Conservation (phyloP, 2,797 vertebrate species). For the Neosalanx taihuensis region DNA sequence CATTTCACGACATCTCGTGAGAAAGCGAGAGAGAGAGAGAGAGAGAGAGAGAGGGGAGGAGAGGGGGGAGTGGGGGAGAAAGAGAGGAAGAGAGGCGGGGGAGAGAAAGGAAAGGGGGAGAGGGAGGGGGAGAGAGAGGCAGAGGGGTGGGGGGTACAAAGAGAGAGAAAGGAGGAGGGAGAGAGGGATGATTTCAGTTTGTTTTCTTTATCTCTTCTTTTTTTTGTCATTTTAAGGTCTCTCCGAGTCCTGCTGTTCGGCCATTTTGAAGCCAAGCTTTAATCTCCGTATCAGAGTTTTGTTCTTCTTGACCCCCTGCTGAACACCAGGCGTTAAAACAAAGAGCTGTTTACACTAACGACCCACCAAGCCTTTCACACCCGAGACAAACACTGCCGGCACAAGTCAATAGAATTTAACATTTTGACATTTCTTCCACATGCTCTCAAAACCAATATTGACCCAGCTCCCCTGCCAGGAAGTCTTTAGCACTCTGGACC, state of each 20-base stretch:
- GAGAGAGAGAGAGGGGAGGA: too few relatives aligned
- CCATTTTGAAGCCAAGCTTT: conserved; percentile 66
- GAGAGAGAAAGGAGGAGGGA: conserved; percentile 14
- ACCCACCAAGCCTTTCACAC: conserved; percentile 73
- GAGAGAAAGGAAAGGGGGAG: too few relatives aligned
- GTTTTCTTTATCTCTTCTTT: conserved; percentile 56
- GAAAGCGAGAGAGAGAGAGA: too few relatives aligned
- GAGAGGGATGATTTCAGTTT: conserved; percentile 42
- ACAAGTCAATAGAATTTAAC: conserved; percentile 77
- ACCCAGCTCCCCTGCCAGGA: conserved; percentile 74
- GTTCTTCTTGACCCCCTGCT: conserved; percentile 70
- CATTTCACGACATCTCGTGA: too few relatives aligned
- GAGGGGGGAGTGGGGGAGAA: too few relatives aligned
- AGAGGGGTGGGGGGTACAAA: conserved; percentile 27
- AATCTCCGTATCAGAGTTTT: conserved; percentile 71
- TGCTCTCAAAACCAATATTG: conserved; percentile 84
- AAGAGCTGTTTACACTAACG: conserved; percentile 84
- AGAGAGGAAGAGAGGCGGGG: too few relatives aligned
- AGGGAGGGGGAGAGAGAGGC: too few relatives aligned
- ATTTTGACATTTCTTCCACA: conserved; percentile 80
- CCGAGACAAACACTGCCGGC: conserved; percentile 77
- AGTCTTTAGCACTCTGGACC: conserved; percentile 76
- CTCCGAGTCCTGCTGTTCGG: conserved; percentile 56
- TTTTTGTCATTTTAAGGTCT: conserved; percentile 65
- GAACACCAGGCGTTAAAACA: conserved; percentile 76